A percentile compares a stretch with the other conserved stretches of the same genome.
phyloP scores from a whole-genome alignment of 2,797 vertebrate genomes.

The Eulemur coronatus region DNA sequence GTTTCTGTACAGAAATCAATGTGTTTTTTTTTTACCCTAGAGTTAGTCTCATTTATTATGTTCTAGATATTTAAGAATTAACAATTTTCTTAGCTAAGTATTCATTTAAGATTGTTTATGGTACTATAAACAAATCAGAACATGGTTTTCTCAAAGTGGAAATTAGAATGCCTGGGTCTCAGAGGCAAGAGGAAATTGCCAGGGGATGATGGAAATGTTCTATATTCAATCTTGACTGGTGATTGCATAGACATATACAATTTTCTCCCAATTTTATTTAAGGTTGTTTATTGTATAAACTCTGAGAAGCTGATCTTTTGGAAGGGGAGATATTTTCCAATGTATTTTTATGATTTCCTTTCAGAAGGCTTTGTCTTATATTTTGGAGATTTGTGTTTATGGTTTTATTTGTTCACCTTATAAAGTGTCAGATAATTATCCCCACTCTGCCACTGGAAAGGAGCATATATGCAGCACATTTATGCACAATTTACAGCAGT shows the following conservation, averaged over 20 bases:
- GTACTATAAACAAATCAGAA: not conserved
- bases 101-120: not conserved
- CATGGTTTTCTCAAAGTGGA: not conserved
- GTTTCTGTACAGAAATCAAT: not conserved
- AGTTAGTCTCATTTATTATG: conserved; percentile 49
- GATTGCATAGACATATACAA: not conserved
- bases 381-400: conserved; percentile 9
- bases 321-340: conserved; percentile 26
- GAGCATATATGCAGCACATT: not conserved
- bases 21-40: not conserved
- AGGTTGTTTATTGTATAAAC: not conserved
- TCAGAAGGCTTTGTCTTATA: not conserved
- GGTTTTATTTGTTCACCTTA: not conserved
- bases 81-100: not conserved
- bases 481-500: not conserved
- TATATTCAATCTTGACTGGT: not conserved
- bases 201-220: not conserved
- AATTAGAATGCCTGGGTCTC: not conserved
- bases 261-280: not conserved
- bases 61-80: conserved; percentile 48
- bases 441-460: not conserved
- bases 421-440: not conserved
- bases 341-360: not conserved
- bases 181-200: not conserved
- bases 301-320: conserved; percentile 44